These are phyloP conservation scores for Pissodes strobi DNA, from an alignment of 1,140 invertebrate genomes.

Conservation along the genomic window DNA sequence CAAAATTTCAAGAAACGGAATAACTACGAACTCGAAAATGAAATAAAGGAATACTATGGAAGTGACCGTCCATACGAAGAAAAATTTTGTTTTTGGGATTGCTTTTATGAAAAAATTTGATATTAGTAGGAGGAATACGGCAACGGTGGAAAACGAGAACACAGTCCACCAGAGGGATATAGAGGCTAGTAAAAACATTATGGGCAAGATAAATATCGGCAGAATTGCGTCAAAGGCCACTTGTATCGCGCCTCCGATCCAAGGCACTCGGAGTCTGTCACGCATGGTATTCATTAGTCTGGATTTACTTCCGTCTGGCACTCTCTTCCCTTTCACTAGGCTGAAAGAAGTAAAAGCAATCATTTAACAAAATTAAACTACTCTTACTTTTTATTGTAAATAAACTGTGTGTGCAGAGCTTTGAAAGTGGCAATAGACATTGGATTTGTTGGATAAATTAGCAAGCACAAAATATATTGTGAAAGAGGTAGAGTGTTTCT, in stretches of 20 bases:
- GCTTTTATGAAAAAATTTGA: slow-evolving; percentile 63
- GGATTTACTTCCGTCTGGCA: slow-evolving; percentile 36
- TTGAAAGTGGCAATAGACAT: too few relatives aligned
- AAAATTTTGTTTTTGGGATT: slow-evolving; percentile 63
- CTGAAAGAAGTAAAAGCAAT: too few relatives aligned
- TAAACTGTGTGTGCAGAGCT: too few relatives aligned
- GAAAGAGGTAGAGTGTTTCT: too few relatives aligned
- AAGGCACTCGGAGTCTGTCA: slow-evolving; percentile 57
- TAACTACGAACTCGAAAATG: slow-evolving; percentile 68
- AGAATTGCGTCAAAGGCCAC: slow-evolving; percentile 64
- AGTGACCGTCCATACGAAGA: slow-evolving; percentile 68
- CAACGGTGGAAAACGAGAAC: slow-evolving; percentile 65
- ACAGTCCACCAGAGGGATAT: slow-evolving; percentile 64
- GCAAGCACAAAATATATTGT: too few relatives aligned
- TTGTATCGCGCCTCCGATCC: slow-evolving; percentile 55
- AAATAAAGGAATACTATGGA: slow-evolving; percentile 66
- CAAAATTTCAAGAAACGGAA: slow-evolving; percentile 68
- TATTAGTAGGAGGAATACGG: slow-evolving; percentile 66
- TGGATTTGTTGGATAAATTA: too few relatives aligned
- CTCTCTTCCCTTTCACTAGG: slow-evolving; percentile 41
- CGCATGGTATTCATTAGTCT: slow-evolving; percentile 56
- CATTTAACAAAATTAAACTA: too few relatives aligned
- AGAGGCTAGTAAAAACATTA: slow-evolving; percentile 63
- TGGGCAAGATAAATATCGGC: slow-evolving; percentile 67
- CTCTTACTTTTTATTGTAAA: too few relatives aligned